Conservation (phyloP, 2,888 invertebrate species). For the Lissocephala sabroskyi region DNA sequence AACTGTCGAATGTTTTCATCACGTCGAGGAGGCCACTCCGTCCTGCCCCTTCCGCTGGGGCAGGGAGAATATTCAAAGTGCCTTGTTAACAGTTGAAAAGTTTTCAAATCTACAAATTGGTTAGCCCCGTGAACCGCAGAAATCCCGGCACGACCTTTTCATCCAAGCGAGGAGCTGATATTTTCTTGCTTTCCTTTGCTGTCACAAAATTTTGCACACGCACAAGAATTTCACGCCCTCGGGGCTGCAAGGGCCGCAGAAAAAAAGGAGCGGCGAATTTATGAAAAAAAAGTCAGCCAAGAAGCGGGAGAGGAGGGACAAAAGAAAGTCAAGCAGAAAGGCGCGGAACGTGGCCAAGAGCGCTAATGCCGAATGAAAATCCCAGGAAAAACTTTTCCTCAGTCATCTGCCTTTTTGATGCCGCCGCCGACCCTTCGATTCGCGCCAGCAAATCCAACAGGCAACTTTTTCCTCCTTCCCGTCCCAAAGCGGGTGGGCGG, state of each 20-base stretch:
- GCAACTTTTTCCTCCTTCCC: conserved; percentile 55
- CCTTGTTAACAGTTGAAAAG: conserved; percentile 42
- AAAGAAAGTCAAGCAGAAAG: conserved; percentile 1
- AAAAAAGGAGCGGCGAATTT: not conserved
- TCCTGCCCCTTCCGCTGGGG: too few species aligned
- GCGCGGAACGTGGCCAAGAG: conserved; percentile 7
- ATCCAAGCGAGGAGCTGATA: conserved; percentile 13
- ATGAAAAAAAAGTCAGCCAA: too few species aligned
- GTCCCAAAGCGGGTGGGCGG: too few species aligned
- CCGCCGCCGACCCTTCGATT: conserved; percentile 29
- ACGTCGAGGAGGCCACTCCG: too few species aligned
- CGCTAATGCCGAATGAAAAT: conserved; percentile 11
- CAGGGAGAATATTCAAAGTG: conserved; percentile 26
- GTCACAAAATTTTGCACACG: conserved; percentile 4
- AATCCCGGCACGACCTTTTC: too few species aligned
- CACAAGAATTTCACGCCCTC: conserved; percentile 4
- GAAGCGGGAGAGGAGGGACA: not conserved
- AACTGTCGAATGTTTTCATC: conserved; percentile 20
- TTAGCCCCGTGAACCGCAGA: conserved; percentile 57
- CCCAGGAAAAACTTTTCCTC: conserved; percentile 34
- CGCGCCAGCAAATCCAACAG: conserved; percentile 50
- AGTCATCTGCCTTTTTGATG: not conserved
- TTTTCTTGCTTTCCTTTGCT: not conserved
- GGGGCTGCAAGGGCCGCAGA: not conserved
- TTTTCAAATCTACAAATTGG: conserved; percentile 62